phyloP scores from a whole-genome alignment of 1,140 invertebrate genomes.

The Bradynema listronoti region DNA sequence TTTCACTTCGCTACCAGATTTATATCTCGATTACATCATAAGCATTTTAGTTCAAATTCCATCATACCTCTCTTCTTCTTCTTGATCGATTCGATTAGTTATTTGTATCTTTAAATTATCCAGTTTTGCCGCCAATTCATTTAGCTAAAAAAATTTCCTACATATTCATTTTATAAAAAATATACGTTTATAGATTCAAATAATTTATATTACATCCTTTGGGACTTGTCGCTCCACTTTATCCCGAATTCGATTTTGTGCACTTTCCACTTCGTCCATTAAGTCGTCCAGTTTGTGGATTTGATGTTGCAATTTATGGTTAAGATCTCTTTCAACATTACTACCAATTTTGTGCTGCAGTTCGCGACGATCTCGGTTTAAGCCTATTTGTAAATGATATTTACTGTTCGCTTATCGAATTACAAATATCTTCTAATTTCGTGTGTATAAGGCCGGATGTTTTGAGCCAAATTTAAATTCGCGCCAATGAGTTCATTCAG shows the following conservation, averaged over 20 bases:
- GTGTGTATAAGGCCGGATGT: too few relatives aligned
- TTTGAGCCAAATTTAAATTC: too few relatives aligned
- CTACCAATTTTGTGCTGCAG: slow-evolving; percentile 33
- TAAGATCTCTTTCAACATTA: slow-evolving; percentile 34
- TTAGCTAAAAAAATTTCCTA: slow-evolving; percentile 44
- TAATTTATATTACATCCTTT: slow-evolving; percentile 39
- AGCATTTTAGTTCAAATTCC: too few relatives aligned
- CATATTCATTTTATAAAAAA: background rate
- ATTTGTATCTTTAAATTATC: slow-evolving; percentile 51
- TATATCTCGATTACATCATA: too few relatives aligned
- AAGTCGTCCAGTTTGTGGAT: slow-evolving; percentile 45
- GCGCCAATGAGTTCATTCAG: too few relatives aligned
- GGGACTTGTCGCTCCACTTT: slow-evolving; percentile 55
- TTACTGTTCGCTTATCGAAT: too few relatives aligned
- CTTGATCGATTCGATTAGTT: slow-evolving; percentile 49
- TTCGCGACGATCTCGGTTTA: slow-evolving; percentile 51
- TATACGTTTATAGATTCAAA: slow-evolving; percentile 15
- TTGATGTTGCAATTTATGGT: slow-evolving; percentile 32
- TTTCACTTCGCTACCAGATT: too few relatives aligned
- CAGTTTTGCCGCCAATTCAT: slow-evolving; percentile 49
- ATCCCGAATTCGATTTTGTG: slow-evolving; percentile 47
- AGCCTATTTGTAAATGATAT: too few relatives aligned
- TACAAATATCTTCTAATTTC: too few relatives aligned
- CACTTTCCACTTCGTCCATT: slow-evolving; percentile 49
- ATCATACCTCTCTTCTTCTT: slow-evolving; percentile 49